phyloP scores from a whole-genome alignment of 2,888 invertebrate genomes.

The Proisotoma minuta region DNA sequence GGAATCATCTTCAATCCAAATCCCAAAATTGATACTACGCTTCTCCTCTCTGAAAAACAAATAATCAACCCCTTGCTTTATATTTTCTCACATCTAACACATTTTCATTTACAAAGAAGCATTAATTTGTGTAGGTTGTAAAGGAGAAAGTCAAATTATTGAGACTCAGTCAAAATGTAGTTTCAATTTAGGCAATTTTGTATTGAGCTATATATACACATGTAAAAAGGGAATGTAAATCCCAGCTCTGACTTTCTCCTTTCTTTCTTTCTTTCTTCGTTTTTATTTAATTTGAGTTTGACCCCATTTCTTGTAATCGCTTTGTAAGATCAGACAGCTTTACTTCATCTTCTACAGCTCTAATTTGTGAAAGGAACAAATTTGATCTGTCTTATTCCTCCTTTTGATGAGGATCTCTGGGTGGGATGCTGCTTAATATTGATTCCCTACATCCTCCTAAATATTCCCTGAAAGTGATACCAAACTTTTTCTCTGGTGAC shows the following conservation, averaged over 20 bases:
- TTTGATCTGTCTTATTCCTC: constrained; percentile 11
- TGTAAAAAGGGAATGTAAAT: no score
- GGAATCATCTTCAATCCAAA: constrained; percentile 36
- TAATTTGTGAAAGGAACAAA: constrained; percentile 18
- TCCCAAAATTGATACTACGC: neutral
- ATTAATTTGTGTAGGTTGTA: no score
- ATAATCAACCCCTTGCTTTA: no score
- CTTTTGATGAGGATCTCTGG: constrained; percentile 2
- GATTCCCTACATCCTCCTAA: neutral
- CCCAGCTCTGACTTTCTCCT: no score
- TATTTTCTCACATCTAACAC: no score
- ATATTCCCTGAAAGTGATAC: neutral
- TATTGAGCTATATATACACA: no score
- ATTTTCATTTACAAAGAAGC: no score
- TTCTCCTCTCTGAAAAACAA: no score
- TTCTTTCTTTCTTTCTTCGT: no score
- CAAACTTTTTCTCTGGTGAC: neutral
- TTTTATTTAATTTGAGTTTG: constrained; percentile 18
- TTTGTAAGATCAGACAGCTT: constrained; percentile 13
- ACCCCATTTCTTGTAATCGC: constrained; percentile 15
- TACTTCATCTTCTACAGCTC: constrained; percentile 9
- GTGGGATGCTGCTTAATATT: neutral
- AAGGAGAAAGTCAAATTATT: no score
- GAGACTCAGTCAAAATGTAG: no score
- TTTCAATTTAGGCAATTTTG: no score